A percentile compares a stretch with the other conserved stretches of the same genome.
phyloP scores from a whole-genome alignment of 2,888 invertebrate species.

The Bombyx huttoni region DNA sequence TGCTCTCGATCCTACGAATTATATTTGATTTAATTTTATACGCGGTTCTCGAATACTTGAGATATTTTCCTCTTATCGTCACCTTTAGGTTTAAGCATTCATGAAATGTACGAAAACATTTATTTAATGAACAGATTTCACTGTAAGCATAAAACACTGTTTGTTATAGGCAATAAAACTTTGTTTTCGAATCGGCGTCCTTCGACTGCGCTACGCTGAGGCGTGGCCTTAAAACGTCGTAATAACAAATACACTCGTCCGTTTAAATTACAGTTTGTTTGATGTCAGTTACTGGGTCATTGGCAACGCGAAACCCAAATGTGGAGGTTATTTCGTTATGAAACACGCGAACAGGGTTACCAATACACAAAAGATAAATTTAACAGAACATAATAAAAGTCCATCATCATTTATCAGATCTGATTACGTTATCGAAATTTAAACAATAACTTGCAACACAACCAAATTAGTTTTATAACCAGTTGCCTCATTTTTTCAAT shows the following conservation, averaged over 20 bases:
- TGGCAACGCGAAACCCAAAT: slow-evolving; percentile 8
- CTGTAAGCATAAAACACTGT: not conserved
- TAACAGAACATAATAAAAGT: not conserved
- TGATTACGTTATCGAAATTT: no score
- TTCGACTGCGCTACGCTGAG: not conserved
- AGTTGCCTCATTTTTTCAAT: no score
- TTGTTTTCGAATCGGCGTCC: not conserved
- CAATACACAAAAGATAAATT: not conserved
- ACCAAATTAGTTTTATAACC: no score
- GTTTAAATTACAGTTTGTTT: slow-evolving; percentile 3
- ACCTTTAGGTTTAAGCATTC: no score
- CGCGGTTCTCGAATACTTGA: no score
- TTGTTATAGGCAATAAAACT: not conserved
- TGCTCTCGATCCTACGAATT: slow-evolving; percentile 12
- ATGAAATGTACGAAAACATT: no score
- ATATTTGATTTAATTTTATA: not conserved
- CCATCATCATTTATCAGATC: no score
- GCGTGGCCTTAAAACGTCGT: not conserved
- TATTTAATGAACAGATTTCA: no score
- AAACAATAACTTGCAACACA: no score
- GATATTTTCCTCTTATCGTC: no score
- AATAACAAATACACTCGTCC: not conserved
- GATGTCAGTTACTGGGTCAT: slow-evolving; percentile 10
- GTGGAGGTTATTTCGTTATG: slow-evolving; percentile 1
- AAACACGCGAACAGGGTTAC: not conserved